Percentiles rank a stretch among this genome's conserved stretches.
Evolutionary conservation across 2,888 invertebrate species (phyloP).

Genomic region (Heteromyza rotundicornis): DNA sequence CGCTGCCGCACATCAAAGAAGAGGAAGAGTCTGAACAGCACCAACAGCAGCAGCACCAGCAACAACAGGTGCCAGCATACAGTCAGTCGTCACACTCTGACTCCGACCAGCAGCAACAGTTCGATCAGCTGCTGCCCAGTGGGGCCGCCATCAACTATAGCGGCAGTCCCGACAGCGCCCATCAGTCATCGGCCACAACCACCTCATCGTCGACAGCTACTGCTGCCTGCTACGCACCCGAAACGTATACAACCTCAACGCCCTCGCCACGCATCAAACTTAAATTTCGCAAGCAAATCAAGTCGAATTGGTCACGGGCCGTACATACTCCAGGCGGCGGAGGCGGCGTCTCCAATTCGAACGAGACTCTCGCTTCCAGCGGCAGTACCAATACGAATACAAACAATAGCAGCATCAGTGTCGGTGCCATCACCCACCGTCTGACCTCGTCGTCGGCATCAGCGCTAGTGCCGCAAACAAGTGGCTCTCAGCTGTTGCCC

Average conservation of each 20-base stretch:
- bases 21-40: slow-evolving; percentile 71
- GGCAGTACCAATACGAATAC: slow-evolving; percentile 46
- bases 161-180: slow-evolving; percentile 56
- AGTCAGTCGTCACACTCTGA: slow-evolving; percentile 14
- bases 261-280: slow-evolving; percentile 62
- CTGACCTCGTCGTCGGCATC: slow-evolving; percentile 51
- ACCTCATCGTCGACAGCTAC: slow-evolving; percentile 40
- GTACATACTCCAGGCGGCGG: slow-evolving; percentile 45
- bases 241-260: slow-evolving; percentile 45
- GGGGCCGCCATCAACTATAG: slow-evolving; percentile 42
- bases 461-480: slow-evolving; percentile 52
- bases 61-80: slow-evolving; percentile 39
- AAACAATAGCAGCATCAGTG: slow-evolving; percentile 46
- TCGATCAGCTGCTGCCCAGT: slow-evolving; percentile 30
- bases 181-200: slow-evolving; percentile 43
- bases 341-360: slow-evolving; percentile 49
- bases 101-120: slow-evolving; percentile 10
- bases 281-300: slow-evolving; percentile 59
- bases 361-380: slow-evolving; percentile 56
- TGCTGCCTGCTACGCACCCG: not conserved
- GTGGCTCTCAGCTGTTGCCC: slow-evolving; percentile 63
- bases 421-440: slow-evolving; percentile 44
- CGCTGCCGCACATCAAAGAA: slow-evolving; percentile 82
- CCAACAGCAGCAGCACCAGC: slow-evolving; percentile 62
- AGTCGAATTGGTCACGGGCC: slow-evolving; percentile 60